Conservation (phyloP, 2,888 invertebrate genomes). For the Noctua janthe region DNA sequence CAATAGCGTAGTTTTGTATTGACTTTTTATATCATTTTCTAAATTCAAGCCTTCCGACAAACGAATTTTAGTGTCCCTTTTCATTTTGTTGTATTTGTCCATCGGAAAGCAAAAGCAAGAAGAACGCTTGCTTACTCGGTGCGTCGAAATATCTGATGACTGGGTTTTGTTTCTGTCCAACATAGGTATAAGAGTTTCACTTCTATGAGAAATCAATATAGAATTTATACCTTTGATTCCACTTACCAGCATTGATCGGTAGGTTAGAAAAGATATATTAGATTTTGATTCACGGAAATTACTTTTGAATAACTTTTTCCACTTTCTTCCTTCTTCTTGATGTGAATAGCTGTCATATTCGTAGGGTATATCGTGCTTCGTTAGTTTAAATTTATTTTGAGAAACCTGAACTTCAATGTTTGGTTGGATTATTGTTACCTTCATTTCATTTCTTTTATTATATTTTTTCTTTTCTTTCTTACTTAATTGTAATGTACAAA, state of each 20-base stretch:
- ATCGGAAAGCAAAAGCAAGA: not conserved
- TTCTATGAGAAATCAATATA: constrained; percentile 50
- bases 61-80: not conserved
- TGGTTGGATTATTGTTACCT: constrained; percentile 42
- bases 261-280: constrained; percentile 1
- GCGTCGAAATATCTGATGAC: not conserved
- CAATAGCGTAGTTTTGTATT: not conserved
- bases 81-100: constrained; percentile 7
- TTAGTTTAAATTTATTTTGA: constrained; percentile 3
- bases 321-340: constrained; percentile 19
- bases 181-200: constrained; percentile 26
- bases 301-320: constrained; percentile 13
- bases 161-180: constrained; percentile 18
- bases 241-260: constrained; percentile 34
- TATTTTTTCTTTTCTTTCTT: constrained; percentile 53
- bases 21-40: not conserved
- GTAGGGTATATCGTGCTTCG: not conserved
- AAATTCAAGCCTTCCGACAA: not conserved
- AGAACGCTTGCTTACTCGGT: not conserved
- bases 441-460: constrained; percentile 33
- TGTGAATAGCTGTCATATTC: constrained; percentile 4
- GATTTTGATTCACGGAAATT: constrained; percentile 4
- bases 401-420: not conserved
- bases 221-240: constrained; percentile 70
- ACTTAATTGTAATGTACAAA: constrained; percentile 72